phyloP scores from a whole-genome alignment of 2,888 invertebrate genomes.

The Ennomos quercinarius region DNA sequence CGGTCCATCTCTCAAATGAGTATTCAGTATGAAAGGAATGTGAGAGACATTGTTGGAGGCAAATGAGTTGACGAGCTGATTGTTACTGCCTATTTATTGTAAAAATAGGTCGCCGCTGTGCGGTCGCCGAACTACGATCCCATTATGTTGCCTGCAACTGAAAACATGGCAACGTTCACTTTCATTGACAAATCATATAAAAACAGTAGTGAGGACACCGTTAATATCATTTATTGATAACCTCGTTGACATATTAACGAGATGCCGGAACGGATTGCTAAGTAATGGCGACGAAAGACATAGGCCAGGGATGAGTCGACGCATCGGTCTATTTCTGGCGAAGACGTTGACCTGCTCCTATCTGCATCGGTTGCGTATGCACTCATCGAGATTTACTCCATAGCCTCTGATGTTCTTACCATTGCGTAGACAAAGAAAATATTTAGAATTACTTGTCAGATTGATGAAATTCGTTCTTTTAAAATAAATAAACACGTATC shows the following conservation, averaged over 20 bases:
- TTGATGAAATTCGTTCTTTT: slow-evolving; percentile 25
- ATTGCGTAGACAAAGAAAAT: slow-evolving; percentile 30
- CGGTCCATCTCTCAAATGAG: slow-evolving; percentile 51
- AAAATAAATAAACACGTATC: slow-evolving; percentile 21
- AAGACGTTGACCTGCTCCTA: slow-evolving; percentile 76
- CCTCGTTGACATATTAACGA: slow-evolving; percentile 79
- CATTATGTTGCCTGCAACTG: slow-evolving; percentile 41
- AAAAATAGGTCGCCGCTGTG: slow-evolving; percentile 70
- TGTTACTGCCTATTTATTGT: slow-evolving; percentile 69
- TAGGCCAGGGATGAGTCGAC: slow-evolving; percentile 67
- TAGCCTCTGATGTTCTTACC: slow-evolving; percentile 9
- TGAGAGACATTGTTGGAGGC: slow-evolving; percentile 64
- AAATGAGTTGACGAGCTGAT: slow-evolving; percentile 68
- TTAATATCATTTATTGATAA: slow-evolving; percentile 71
- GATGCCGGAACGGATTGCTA: slow-evolving; percentile 72
- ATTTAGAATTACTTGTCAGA: slow-evolving; percentile 17
- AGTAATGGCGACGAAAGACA: slow-evolving; percentile 74
- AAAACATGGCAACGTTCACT: slow-evolving; percentile 47
- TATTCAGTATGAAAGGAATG: slow-evolving; percentile 57
- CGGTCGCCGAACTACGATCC: slow-evolving; percentile 66
- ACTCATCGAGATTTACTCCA: slow-evolving; percentile 54
- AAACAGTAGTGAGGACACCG: slow-evolving; percentile 59
- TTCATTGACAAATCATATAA: slow-evolving; percentile 51
- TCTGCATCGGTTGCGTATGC: slow-evolving; percentile 59
- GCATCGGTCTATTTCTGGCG: slow-evolving; percentile 71